Conservation (phyloP, 2,888 invertebrate species). For the Leptinotarsa peninsularis region DNA sequence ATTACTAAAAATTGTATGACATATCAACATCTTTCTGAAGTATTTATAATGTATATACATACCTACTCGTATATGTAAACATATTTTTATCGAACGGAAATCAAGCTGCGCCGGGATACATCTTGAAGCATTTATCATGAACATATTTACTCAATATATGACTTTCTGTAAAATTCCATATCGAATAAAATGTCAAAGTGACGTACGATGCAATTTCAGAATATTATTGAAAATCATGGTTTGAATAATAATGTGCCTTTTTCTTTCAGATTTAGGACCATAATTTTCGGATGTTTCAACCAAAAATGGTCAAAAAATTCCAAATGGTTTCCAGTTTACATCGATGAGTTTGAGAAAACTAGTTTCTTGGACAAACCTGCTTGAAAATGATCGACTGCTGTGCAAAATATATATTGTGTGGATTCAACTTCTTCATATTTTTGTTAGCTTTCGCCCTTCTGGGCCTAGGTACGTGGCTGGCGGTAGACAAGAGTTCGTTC, state of each 20-base stretch:
- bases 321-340: background rate
- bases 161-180: too few relatives aligned
- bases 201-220: background rate
- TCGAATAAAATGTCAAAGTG: background rate
- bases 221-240: background rate
- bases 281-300: background rate
- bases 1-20: too few relatives aligned
- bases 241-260: background rate
- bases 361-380: background rate
- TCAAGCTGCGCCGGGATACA: too few relatives aligned
- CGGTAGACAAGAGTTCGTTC: constrained; percentile 76
- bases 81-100: background rate
- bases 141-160: too few relatives aligned
- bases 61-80: background rate
- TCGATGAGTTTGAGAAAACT: background rate
- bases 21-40: too few relatives aligned
- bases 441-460: constrained; percentile 74
- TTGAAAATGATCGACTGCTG: constrained; percentile 67
- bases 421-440: constrained; percentile 80
- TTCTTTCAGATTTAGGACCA: background rate
- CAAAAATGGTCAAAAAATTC: background rate
- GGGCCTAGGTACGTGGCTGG: constrained; percentile 77
- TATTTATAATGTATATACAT: too few relatives aligned
- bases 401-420: constrained; percentile 78
- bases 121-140: too few relatives aligned